Base-by-base conservation (phyloP, 2,888 invertebrate genomes). In the Sinohyriopsis cumingii region DNA sequence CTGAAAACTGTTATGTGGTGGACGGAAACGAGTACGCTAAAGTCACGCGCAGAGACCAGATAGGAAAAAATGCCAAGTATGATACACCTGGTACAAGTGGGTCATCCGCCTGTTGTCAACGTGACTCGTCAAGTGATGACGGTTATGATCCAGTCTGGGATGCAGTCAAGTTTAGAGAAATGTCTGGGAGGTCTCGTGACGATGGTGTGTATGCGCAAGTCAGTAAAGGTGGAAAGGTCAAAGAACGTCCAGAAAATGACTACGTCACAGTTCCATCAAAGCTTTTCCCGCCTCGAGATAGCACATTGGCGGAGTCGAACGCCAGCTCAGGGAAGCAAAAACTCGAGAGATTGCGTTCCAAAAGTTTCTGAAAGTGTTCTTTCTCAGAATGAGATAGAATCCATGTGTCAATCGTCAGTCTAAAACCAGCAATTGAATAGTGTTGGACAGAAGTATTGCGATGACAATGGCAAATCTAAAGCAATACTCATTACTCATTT, bases 131-230 rank as follows among this genome's bases (percentile, higher is more conserved):
- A 60, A 73, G 75, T 55, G 70, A 75, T 9, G 77, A 77, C 24
- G 73, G 75, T 54, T 77, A 77, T 71, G 77, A 75, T 63, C 61
- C 69, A n/a, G 77, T 77, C 20, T 77, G 75, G 75, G 77, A 77
- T 59, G 75, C 77, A 5, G 69, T 75, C 12, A 73, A 72, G 24
- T 65, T 75, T 25, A 69, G 62, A 57, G 73, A 75, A 55, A 68
- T 69, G 18, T 62, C 33, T 33, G 33, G 33, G 33, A 33, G 33
- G 33, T 33, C 33, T 33, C 7, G 33, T 33, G 33, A 33, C 19
- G 76, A 76, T 63, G 71, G 73, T 54, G 68, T 73, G 53, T 76
- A 76, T 59, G 68, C 75, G n/a, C 75, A 75, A 62, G 71, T 75
- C 55, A 73, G 67, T 7, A 71, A 72, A n/a, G 75, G 70, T 19